These are phyloP conservation scores for Tinamus major DNA, from an alignment of 2,797 vertebrate genomes.

Conservation along the genomic window DNA sequence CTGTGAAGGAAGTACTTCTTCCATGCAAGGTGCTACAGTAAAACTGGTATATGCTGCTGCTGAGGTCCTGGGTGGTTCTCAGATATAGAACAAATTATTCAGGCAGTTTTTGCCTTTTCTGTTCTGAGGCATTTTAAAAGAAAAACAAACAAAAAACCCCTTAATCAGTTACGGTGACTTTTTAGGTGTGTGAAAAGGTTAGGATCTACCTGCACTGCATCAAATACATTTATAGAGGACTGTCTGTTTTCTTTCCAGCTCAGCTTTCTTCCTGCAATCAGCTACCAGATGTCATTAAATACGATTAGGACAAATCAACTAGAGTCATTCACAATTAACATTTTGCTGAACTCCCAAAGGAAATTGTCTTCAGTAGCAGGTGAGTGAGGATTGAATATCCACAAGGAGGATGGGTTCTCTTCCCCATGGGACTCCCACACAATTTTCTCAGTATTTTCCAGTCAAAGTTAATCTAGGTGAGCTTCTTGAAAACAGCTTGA, in stretches of 20 bases:
- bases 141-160: too few species aligned
- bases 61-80: neutral
- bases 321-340: neutral
- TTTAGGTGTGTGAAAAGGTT: neutral
- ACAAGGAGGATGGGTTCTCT: neutral
- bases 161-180: neutral
- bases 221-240: neutral
- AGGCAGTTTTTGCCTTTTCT: neutral
- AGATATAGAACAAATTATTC: neutral
- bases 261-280: neutral
- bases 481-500: rapidly evolving
- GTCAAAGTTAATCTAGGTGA: neutral
- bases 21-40: neutral
- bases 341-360: neutral
- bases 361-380: neutral
- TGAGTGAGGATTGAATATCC: neutral
- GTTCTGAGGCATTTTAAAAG: neutral
- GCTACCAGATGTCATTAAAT: neutral
- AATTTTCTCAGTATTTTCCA: neutral
- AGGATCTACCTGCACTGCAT: neutral
- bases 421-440: neutral
- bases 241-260: neutral
- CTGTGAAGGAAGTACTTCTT: neutral
- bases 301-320: neutral
- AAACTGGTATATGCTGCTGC: neutral